Evolutionary conservation across 2,113 vertebrate genomes (phyloP), one percentile per base, ranked within the genome.

Genomic region (Callorhinus ursinus): DNA sequence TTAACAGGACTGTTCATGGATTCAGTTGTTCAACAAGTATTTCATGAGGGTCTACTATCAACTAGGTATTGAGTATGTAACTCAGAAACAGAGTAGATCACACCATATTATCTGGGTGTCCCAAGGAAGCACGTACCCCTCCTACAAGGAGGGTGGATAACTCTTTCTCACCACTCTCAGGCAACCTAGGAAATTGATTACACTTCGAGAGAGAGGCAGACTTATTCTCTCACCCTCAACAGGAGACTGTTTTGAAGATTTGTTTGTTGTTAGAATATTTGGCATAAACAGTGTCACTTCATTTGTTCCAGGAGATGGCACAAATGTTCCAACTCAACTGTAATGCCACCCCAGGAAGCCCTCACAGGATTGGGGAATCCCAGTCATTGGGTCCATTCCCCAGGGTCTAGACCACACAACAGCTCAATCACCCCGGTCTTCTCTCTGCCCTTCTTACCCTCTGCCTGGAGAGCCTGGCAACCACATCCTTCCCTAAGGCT

Each of bases 101-200:
- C 39, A 72, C 39, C 28, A 7, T 63, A 1, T 59, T 88, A 59
- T 63, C 39, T 14, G n/a, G 9, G 26, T 63, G 21, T 83, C 28
- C 12, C 57, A 53, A 5, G 18, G 67, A 31, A 79, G 31, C 19
- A 15, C 15, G 12, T 8, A 46, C 2, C 12, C 26, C 14, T 63
- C 31, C 51, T 55, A 1, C 7, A 31, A 39, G 7, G 4, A 53
- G 1, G 1, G 33, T 0, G 3, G 39, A 61, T 18, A 53, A 1
- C 53, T 19, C 12, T 53, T 59, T 49, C 61, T 89, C 31, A 28
- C 22, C 16, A 42, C 4, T 24, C 7, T 21, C 13, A 3, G 39
- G 11, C 46, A 65, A 59, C 33, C 46, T 61, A 69, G 5, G n/a
- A 72, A n/a, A 76, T 1, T 14, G 24, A 21, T 15, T 28, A 55